Evolutionary conservation across 2,888 invertebrate genomes (phyloP), one percentile per base, ranked within the genome.

Genomic region (Pegoplata infirma): DNA sequence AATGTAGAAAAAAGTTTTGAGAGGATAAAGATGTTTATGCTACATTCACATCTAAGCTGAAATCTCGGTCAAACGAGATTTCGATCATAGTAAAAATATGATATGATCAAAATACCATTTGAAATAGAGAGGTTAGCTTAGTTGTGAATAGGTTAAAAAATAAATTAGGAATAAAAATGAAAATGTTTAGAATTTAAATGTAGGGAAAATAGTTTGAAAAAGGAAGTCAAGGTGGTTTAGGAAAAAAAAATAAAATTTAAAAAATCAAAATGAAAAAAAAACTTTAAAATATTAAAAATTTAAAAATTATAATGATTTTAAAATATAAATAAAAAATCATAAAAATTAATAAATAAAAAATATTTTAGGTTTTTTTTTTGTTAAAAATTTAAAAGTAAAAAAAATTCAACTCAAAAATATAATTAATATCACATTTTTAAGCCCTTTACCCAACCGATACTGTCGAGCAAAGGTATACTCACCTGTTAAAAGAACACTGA

Each of bases 381-480:
- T 2, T 25, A n/a, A 44, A 58, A 17, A 77, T 59, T 51, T 63
- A 19, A 14, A 53, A 81, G 81, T 82, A 83, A 79, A 28, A 83
- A 55, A 71, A 81, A 58, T 51, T 75, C 63, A 84, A 83, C 69
- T 81, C 79, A 80, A 69, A 78, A 79, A 84, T 81, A 78, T 80
- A 76, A 83, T 81, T 73, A 25, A 44, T 19, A 76, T 71, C 66
- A 75, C 71, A 75, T 79, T 79, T 75, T 72, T 32, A 72, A 75
- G 84, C 85, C 74, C 89, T 90, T 88, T 86, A 83, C 86, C 86
- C 90, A 89, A 91, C 91, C 91, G 91, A 91, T 91, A 91, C 91
- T 90, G 90, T 90, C 87, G 88, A 87, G 87, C 89, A 89, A 90
- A 89, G n/a, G 88, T 84, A 90, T 91, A 91, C 91, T 91, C 90